These are phyloP conservation scores for Sylvilagus floridanus DNA, from an alignment of 2,797 vertebrate species.

Conservation along the genomic window DNA sequence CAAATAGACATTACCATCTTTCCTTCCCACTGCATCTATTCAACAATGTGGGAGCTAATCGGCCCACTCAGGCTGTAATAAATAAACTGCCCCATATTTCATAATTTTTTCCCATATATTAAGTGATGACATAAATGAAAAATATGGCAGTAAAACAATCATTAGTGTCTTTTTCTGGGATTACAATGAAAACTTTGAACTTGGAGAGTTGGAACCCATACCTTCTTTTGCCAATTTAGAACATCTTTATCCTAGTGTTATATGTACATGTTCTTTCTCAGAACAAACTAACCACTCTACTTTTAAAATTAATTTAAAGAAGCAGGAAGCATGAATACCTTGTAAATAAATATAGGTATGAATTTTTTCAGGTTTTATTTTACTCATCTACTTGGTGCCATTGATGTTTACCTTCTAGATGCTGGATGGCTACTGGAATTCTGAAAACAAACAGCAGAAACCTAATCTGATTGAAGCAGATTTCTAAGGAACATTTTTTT, in stretches of 20 bases:
- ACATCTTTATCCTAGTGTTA: neutral
- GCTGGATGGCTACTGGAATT: slow-evolving; percentile 74
- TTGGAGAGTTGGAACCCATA: neutral
- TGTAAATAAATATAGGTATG: slow-evolving; percentile 70
- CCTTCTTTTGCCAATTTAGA: neutral
- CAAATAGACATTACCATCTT: neutral
- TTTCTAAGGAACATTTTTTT: slow-evolving; percentile 83
- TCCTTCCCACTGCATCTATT: neutral
- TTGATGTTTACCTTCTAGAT: slow-evolving; percentile 79
- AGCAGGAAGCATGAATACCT: slow-evolving; percentile 69
- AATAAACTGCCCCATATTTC: slow-evolving; percentile 62
- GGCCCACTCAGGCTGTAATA: slow-evolving; percentile 17
- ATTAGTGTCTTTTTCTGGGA: slow-evolving; percentile 61
- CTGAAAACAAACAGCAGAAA: slow-evolving; percentile 81
- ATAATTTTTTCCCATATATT: slow-evolving; percentile 53
- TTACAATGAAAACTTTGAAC: slow-evolving; percentile 54
- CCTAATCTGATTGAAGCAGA: slow-evolving; percentile 84
- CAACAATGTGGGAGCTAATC: neutral
- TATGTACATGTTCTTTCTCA: neutral
- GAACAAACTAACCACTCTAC: slow-evolving; percentile 70
- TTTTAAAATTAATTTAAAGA: slow-evolving; percentile 80
- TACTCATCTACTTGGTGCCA: slow-evolving; percentile 74
- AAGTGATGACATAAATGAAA: slow-evolving; percentile 62
- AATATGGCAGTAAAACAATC: slow-evolving; percentile 73
- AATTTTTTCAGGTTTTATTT: slow-evolving; percentile 49